Conservation (phyloP, 2,113 vertebrate genomes). For the Rhadina sibilatrix region DNA sequence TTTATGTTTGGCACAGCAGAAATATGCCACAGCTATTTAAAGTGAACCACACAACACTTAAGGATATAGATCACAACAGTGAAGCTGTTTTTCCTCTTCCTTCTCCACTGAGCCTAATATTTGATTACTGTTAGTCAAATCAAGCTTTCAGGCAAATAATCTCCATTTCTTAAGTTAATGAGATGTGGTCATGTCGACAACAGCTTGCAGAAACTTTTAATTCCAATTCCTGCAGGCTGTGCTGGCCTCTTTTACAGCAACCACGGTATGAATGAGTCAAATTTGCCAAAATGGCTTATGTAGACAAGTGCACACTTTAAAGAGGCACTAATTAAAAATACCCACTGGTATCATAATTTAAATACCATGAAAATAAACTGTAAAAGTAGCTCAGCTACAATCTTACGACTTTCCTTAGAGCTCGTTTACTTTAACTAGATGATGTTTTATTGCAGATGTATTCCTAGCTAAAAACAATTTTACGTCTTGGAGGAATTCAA, state of each 20-base stretch:
- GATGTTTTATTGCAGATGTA: conserved; percentile 64
- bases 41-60: conserved; percentile 69
- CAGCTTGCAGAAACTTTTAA: conserved; percentile 83
- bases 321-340: conserved; percentile 82
- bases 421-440: conserved; percentile 68
- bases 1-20: conserved; percentile 74
- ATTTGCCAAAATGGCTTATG: conserved; percentile 83
- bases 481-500: conserved; percentile 73
- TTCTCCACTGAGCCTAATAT: conserved; percentile 73
- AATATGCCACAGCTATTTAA: conserved; percentile 75
- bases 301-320: conserved; percentile 80
- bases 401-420: conserved; percentile 72
- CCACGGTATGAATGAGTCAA: conserved; percentile 78
- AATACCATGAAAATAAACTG: conserved; percentile 83
- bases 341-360: conserved; percentile 83
- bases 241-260: conserved; percentile 80
- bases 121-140: conserved; percentile 83
- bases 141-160: conserved; percentile 83
- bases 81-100: conserved; percentile 41
- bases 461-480: conserved; percentile 67
- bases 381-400: conserved; percentile 72
- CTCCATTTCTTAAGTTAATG: conserved; percentile 83
- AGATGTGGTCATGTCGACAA: conserved; percentile 81
- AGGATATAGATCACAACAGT: conserved; percentile 69
- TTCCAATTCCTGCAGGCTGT: conserved; percentile 81